Evolutionary conservation across 1,140 invertebrate genomes (phyloP), one percentile per base, ranked within the genome.

Genomic region (Drosophila miranda): DNA sequence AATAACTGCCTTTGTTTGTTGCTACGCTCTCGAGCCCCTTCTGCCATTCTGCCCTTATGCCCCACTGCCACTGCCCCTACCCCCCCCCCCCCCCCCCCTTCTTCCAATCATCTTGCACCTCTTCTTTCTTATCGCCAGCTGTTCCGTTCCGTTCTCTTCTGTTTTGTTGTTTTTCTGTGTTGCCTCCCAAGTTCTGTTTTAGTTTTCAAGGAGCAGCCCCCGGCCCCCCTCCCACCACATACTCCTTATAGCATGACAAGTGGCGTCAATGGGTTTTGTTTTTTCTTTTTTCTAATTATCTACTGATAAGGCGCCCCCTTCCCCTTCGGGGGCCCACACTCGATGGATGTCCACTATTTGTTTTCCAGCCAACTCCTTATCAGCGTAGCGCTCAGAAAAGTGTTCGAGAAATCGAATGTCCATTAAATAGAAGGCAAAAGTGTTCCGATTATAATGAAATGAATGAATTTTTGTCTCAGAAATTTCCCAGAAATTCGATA

Each of bases 1-100:
- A 84, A 78, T 79, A 71, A 75, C 73, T 71, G 49, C 50, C 52
- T 78, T 82, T 82, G 75, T 78, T 82, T 78, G 75, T 48, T 83
- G 54, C 41, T 55, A 51, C 38, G 9, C 38, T 57, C 52, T 56
- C 46, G 43, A 61, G 16, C 19, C 16, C 8, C 16, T 21, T 7
- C 46, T 52, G 26, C 30, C 8, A 2, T 19, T 19, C 19, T 19
- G 19, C 19, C 19, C 19, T 19, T 1, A 1, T 23, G 23, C 23
- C 23, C 23, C 23, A 26, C 23, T 26, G 5, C 23, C 23, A 0
- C 23, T 26, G 4, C 23, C 23, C 2, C 23, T 0, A 23, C 23
- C 23, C 23, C 30, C 9, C 9, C 4, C 9, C 34, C 34, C 34
- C 11, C 23, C 30, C 9, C 9, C 4, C 9, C 34, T 11, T 11